Evolutionary conservation across 2,888 invertebrate genomes (phyloP), one percentile per base, ranked within the genome.

Genomic region (Protula sp.): DNA sequence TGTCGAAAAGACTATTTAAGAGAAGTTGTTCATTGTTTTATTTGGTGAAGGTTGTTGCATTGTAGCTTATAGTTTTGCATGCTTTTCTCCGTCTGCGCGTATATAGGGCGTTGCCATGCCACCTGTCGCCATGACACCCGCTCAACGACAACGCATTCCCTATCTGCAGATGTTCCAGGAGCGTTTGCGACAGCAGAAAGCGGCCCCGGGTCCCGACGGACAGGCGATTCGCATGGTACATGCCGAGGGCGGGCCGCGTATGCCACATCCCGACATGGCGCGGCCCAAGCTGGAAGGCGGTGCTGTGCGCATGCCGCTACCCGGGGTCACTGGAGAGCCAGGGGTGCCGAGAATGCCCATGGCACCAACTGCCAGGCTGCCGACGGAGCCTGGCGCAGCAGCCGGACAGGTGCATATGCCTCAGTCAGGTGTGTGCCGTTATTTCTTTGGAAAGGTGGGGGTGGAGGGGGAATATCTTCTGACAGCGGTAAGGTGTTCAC

Each of bases 171-270:
- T 76, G 2, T 62, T 77, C 48, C 76, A 80, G 65, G 75, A 77
- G 2, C 78, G 77, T 61, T 77, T 78, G 31, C 76, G 79, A 59
- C 57, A 63, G 27, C 59, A 19, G 50, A 19, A 50, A n/a, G n/a
- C n/a, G n/a, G n/a, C n/a, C n/a, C n/a, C 50, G 5, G 22, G 9
- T 22, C 50, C 14, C 50, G 22, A 5, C 50, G 5, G 50, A 24
- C 5, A 26, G 24, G 14, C 50, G 24, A 26, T 24, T 50, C 50
- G 19, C 50, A 26, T 4, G 22, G 22, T 22, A 19, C 9, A 14
- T n/a, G 9, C 45, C 45, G 9, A 38, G 9, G 45, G 45, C 45
- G 45, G 45, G 45, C 9, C 9, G 45, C 9, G 9, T 38, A n/a
- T 9, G 45, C 45, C 9, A n/a, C 45, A 9, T 38, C 45, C 9